phyloP scores from a whole-genome alignment of 2,113 vertebrate genomes.

The Salvelinus alpinus region DNA sequence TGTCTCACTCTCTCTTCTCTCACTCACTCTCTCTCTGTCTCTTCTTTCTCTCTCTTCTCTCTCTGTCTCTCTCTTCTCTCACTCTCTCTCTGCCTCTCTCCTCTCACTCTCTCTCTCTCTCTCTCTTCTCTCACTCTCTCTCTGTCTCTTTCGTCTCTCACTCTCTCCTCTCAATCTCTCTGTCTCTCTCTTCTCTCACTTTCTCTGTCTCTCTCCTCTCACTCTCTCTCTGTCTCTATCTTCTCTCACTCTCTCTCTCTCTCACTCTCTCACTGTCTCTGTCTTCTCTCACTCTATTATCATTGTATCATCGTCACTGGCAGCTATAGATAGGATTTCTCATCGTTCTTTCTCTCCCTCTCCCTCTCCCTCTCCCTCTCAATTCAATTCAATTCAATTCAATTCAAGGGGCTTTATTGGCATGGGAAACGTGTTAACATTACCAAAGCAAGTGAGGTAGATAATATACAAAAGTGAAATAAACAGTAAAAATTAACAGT shows the following conservation, averaged over 20 bases:
- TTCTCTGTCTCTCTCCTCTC: slow-evolving; percentile 14
- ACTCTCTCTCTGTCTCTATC: slow-evolving; percentile 13
- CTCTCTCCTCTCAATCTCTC: too few relatives aligned
- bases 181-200: not conserved
- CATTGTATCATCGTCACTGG: slow-evolving; percentile 70
- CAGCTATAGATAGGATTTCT: slow-evolving; percentile 70
- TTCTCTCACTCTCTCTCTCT: slow-evolving; percentile 42
- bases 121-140: not conserved
- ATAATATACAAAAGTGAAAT: too few relatives aligned
- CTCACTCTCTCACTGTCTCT: slow-evolving; percentile 20
- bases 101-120: too few relatives aligned
- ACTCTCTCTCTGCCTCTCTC: not conserved
- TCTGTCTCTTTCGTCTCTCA: not conserved
- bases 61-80: not conserved
- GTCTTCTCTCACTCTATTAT: slow-evolving; percentile 40
- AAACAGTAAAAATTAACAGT: too few relatives aligned
- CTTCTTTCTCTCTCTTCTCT: slow-evolving; percentile 1
- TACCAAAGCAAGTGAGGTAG: too few relatives aligned
- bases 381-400: too few relatives aligned
- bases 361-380: too few relatives aligned
- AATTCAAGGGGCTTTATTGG: too few relatives aligned
- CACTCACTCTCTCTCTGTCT: too few relatives aligned
- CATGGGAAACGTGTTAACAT: too few relatives aligned
- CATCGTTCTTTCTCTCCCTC: slow-evolving; percentile 42
- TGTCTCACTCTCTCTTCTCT: not conserved